Percentiles rank a stretch among this genome's conserved stretches.
phyloP scores from a whole-genome alignment of 1,140 invertebrate species.

The Bombus confusus region DNA sequence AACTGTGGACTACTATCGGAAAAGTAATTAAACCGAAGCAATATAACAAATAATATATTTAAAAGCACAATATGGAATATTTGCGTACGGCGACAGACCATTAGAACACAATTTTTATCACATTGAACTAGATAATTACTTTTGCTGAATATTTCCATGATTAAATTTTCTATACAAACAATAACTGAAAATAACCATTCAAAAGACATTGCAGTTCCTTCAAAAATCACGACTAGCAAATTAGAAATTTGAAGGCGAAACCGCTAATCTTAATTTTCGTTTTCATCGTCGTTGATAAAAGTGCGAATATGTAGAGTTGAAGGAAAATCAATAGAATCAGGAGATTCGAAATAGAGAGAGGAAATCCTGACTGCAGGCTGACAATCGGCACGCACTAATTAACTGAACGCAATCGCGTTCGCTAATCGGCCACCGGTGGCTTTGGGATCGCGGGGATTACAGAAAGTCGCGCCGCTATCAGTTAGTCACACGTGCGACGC shows the following conservation, averaged over 20 bases:
- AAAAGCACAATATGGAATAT: no score
- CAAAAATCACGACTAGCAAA: no score
- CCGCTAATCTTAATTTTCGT: not conserved
- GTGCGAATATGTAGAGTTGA: not conserved
- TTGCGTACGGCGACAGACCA: no score
- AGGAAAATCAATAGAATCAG: not conserved
- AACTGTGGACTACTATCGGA: not conserved
- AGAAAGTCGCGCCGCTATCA: slow-evolving; percentile 32
- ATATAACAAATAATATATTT: not conserved
- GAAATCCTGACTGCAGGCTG: not conserved
- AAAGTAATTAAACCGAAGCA: not conserved
- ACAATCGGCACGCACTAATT: slow-evolving; percentile 15
- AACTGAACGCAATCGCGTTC: slow-evolving; percentile 38
- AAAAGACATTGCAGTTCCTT: no score
- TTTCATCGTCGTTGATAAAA: not conserved
- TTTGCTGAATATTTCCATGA: no score
- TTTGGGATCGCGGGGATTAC: slow-evolving; percentile 14
- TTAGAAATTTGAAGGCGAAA: not conserved
- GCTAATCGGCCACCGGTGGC: slow-evolving; percentile 34
- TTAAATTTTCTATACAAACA: no score
- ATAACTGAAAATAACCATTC: no score
- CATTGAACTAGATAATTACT: no score
- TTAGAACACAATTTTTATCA: no score
- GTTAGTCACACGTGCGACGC: slow-evolving; percentile 36
- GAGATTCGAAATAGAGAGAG: not conserved